These are phyloP conservation scores for Dromococcyx pavoninus DNA, from an alignment of 2,797 vertebrate species.

Conservation along the genomic window DNA sequence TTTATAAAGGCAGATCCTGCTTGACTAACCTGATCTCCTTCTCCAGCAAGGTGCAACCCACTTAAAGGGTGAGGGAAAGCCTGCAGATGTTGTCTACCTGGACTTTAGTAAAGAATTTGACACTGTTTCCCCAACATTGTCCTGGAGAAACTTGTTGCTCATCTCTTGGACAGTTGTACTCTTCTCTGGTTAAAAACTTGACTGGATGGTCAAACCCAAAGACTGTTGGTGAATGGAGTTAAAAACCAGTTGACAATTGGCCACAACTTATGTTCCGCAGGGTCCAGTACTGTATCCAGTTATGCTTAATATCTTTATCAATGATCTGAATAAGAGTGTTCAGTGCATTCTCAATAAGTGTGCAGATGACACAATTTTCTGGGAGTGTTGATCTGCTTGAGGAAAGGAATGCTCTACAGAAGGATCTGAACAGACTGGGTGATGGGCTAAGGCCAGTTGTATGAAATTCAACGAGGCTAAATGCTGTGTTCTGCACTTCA, in stretches of 20 bases:
- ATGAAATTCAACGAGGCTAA: neutral
- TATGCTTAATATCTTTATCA: neutral
- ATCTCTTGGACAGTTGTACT: neutral
- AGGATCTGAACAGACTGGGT: neutral
- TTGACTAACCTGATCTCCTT: neutral
- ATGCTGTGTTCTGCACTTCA: neutral
- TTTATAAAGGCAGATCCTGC: neutral
- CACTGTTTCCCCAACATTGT: neutral
- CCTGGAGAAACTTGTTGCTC: neutral
- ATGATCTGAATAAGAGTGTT: neutral
- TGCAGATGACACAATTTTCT: too few species aligned
- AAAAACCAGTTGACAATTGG: neutral
- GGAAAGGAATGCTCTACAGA: neutral
- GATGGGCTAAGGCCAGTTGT: accelerated
- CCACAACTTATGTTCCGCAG: neutral
- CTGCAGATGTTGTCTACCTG: neutral
- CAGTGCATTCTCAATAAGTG: neutral
- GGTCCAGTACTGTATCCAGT: neutral
- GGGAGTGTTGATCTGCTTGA: neutral
- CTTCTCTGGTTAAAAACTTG: neutral
- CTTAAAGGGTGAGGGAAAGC: neutral
- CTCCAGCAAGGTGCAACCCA: neutral
- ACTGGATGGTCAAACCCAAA: neutral
- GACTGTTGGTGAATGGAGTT: neutral
- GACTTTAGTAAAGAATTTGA: neutral